Evolutionary conservation across 2,888 invertebrate genomes (phyloP).

Genomic region (Monopis laevigella): DNA sequence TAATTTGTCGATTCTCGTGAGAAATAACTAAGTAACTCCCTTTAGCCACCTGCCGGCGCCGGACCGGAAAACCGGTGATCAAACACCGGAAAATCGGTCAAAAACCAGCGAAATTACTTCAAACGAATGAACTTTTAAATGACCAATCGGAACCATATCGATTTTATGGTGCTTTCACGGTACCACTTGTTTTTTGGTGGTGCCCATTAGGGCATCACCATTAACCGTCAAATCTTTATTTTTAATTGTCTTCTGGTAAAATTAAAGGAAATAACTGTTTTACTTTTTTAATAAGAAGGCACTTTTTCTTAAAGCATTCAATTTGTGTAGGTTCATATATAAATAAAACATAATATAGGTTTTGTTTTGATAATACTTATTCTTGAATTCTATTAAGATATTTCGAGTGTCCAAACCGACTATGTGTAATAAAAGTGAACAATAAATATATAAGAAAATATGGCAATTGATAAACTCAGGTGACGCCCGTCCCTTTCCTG

Average conservation of each 20-base stretch:
- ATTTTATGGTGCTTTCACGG: constrained; percentile 55
- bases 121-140: constrained; percentile 43
- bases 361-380: no score
- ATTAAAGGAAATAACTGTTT: not conserved
- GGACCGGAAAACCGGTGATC: constrained; percentile 55
- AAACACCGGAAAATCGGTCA: constrained; percentile 60
- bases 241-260: not conserved
- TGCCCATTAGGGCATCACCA: constrained; percentile 56
- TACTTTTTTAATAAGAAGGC: no score
- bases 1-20: constrained; percentile 52
- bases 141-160: constrained; percentile 35
- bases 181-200: constrained; percentile 32
- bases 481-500: not conserved
- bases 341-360: no score
- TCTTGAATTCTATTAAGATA: no score
- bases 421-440: constrained; percentile 4
- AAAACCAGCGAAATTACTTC: constrained; percentile 53
- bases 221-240: constrained; percentile 26
- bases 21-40: constrained; percentile 53
- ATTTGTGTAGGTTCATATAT: no score
- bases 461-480: not conserved
- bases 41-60: constrained; percentile 45
- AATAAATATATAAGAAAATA: not conserved
- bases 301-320: no score
- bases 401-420: no score